Evolutionary conservation across 1,140 invertebrate species (phyloP), one percentile per base, ranked within the genome.

Genomic region (Planococcus citri): DNA sequence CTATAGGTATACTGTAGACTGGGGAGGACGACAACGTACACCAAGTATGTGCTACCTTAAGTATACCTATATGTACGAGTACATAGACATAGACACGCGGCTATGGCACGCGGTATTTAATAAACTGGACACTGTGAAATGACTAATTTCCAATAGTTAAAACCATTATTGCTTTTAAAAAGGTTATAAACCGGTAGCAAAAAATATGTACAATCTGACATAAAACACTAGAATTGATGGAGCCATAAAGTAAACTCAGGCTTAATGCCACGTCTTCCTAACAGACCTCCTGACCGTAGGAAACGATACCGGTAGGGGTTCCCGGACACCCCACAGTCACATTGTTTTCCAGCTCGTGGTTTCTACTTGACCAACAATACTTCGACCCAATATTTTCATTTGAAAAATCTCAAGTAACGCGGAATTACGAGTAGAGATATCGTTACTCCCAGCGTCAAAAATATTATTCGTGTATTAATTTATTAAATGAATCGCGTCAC

Each of bases 221-320:
- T 27, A 64, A 64, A 64, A 64, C 60, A 27, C 10, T 64, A 25
- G 60, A 64, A 64, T 64, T 64, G 60, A 64, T 64, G 60, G 60
- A 64, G 60, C 22, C 60, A 64, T 64, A 64, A 64, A 64, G 60
- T 25, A 64, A 64, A 25, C 60, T 64, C 4, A 64, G 9, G 60
- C 17, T 60, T 8, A 8, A 25, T 25, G 60, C 60, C 60, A 64
- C 21, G 60, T 27, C 60, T 21, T 21, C n/a, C n/a, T n/a, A n/a
- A n/a, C 10, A 64, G 60, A 64, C 60, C 60, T 64, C 60, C 60
- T 27, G 25, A 20, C 22, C 60, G 17, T 64, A 24, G 4, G 41
- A 17, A 24, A 20, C 21, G 25, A 64, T 25, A 20, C 10, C 60
- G 22, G 60, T 64, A 64, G 60, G 60, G 25, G 60, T 64, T 64